Conservation (phyloP, 1,140 invertebrate genomes). For the Oryzaephilus surinamensis region DNA sequence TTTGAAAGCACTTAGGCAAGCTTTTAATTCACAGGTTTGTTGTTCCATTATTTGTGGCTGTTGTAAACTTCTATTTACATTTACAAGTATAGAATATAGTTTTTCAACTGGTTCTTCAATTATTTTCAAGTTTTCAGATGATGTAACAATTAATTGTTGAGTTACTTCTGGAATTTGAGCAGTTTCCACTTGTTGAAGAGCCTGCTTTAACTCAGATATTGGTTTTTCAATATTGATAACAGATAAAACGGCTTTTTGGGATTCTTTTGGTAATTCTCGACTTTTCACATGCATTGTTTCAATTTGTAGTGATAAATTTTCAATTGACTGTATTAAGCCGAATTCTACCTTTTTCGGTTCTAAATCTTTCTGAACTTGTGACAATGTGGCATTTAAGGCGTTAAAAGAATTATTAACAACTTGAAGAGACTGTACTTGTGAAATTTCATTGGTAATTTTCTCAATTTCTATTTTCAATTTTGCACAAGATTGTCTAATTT, state of each 20-base stretch:
- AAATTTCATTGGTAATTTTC: neutral
- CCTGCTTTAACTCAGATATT: too few species aligned
- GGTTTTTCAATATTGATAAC: neutral
- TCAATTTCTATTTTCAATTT: neutral
- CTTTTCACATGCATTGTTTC: neutral
- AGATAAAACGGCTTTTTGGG: neutral
- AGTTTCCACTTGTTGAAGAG: too few species aligned
- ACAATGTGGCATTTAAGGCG: neutral
- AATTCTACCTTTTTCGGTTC: neutral
- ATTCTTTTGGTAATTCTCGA: neutral
- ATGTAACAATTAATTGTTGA: neutral
- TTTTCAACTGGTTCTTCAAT: too few species aligned
- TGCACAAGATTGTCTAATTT: neutral
- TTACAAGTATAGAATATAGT: too few species aligned
- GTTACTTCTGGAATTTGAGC: neutral
- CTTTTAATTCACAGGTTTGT: too few species aligned
- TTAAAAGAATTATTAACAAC: neutral
- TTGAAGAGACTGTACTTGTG: neutral
- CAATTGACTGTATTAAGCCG: neutral
- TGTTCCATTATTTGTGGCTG: too few species aligned
- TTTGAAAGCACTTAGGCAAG: too few species aligned
- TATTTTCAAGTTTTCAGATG: neutral
- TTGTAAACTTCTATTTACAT: too few species aligned
- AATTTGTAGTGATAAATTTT: constrained; percentile 2
- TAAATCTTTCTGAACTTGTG: neutral